Evolutionary conservation across 2,888 invertebrate genomes (phyloP).

Genomic region (Aporophyla nigra): DNA sequence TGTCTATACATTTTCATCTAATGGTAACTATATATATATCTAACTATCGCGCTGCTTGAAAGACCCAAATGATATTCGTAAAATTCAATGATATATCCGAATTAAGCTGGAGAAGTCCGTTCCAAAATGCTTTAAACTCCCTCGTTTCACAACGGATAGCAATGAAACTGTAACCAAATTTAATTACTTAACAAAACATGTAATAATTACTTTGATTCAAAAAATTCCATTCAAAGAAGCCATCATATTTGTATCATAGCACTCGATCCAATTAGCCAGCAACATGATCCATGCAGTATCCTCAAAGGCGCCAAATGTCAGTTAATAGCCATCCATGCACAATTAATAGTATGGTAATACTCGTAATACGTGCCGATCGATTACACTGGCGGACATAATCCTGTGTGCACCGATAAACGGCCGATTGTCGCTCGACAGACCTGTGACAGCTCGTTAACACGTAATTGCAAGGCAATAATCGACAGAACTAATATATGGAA

Average conservation of each 20-base stretch:
- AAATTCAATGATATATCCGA: not conserved
- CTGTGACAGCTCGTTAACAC: constrained; percentile 67
- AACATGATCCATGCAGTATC: constrained; percentile 10
- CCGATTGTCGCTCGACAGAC: constrained; percentile 53
- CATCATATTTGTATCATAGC: not conserved
- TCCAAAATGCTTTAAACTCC: not conserved
- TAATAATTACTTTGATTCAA: not conserved
- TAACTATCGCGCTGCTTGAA: not conserved
- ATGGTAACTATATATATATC: not conserved
- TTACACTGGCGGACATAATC: constrained; percentile 65
- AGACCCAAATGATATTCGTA: not conserved
- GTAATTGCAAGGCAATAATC: constrained; percentile 67
- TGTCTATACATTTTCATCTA: not conserved
- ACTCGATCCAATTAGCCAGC: constrained; percentile 33
- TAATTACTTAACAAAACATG: too few species aligned
- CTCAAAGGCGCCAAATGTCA: constrained; percentile 49
- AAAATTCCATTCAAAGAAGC: not conserved
- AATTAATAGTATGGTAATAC: constrained; percentile 59
- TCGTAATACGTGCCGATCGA: constrained; percentile 47
- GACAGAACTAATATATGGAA: constrained; percentile 65
- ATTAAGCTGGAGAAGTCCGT: not conserved
- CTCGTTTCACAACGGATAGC: not conserved
- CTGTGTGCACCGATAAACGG: constrained; percentile 56
- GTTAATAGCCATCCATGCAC: constrained; percentile 47
- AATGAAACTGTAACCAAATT: not conserved